phyloP scores from a whole-genome alignment of 2,888 invertebrate genomes.

The Bursaphelenchus okinawaensis region DNA sequence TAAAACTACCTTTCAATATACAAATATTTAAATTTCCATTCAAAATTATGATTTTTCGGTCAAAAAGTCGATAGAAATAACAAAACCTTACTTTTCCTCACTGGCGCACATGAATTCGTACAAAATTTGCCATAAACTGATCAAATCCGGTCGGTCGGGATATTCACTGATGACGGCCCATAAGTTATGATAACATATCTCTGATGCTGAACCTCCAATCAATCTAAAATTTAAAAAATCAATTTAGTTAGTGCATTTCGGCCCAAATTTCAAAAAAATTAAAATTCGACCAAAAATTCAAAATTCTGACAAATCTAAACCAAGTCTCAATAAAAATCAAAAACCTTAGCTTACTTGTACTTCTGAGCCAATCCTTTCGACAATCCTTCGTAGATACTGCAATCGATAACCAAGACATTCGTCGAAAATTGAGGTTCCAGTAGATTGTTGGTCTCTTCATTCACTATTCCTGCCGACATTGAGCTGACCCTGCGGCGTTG shows the following conservation, averaged over 20 bases:
- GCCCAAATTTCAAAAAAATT: neutral
- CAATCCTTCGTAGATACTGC: neutral
- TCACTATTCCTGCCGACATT: slow-evolving; percentile 3
- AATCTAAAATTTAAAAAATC: too few species aligned
- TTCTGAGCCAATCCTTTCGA: neutral
- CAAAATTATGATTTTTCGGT: too few species aligned
- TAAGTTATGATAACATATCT: slow-evolving; percentile 26
- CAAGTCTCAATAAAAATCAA: neutral
- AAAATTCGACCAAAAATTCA: neutral
- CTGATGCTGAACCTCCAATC: slow-evolving; percentile 17
- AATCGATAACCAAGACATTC: neutral
- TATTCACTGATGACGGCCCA: neutral
- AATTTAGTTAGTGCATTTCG: neutral
- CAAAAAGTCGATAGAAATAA: neutral
- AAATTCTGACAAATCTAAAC: neutral
- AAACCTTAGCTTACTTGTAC: neutral
- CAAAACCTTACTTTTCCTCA: neutral
- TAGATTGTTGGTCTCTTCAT: neutral
- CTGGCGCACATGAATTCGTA: slow-evolving; percentile 9
- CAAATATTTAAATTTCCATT: too few species aligned
- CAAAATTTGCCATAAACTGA: slow-evolving; percentile 8
- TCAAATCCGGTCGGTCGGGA: slow-evolving; percentile 3
- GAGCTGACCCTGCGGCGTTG: slow-evolving; percentile 4
- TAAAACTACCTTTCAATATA: too few species aligned
- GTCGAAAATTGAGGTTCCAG: slow-evolving; percentile 5